phyloP scores from a whole-genome alignment of 2,888 invertebrate genomes.

The Mythimna impura region DNA sequence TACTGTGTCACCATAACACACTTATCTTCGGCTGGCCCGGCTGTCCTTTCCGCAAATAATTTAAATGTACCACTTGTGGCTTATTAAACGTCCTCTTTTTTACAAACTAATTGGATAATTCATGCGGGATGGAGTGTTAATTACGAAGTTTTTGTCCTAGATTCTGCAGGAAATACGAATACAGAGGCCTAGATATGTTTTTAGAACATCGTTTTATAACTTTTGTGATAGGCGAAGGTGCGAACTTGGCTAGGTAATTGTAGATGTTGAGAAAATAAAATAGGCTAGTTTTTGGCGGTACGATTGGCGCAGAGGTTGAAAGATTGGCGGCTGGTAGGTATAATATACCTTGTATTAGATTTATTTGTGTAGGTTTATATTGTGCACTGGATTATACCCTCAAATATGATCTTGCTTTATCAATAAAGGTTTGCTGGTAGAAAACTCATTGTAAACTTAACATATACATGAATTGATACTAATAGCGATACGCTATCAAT shows the following conservation, averaged over 20 bases:
- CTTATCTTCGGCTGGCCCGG: slow-evolving; percentile 21
- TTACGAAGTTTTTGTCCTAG: slow-evolving; percentile 15
- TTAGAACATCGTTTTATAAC: background rate
- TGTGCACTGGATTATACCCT: too few species aligned
- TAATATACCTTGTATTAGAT: too few species aligned
- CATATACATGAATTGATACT: too few species aligned
- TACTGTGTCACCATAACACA: slow-evolving; percentile 27
- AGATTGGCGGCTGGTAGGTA: too few species aligned
- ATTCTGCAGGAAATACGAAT: slow-evolving; percentile 1
- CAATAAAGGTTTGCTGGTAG: too few species aligned
- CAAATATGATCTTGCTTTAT: too few species aligned
- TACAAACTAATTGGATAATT: slow-evolving; percentile 43
- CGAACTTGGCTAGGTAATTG: background rate
- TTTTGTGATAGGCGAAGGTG: background rate
- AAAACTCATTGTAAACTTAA: too few species aligned
- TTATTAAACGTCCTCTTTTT: slow-evolving; percentile 30
- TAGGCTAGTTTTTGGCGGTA: background rate
- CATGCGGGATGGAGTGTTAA: slow-evolving; percentile 20
- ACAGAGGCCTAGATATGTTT: background rate
- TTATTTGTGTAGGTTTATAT: too few species aligned
- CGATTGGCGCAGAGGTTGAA: too few species aligned
- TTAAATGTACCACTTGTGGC: slow-evolving; percentile 43
- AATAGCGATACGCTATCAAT: too few species aligned
- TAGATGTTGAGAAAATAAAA: background rate
- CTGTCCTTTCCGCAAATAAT: slow-evolving; percentile 21